phyloP scores from a whole-genome alignment of 2,797 vertebrate genomes.

The Phoeniculus purpureus region DNA sequence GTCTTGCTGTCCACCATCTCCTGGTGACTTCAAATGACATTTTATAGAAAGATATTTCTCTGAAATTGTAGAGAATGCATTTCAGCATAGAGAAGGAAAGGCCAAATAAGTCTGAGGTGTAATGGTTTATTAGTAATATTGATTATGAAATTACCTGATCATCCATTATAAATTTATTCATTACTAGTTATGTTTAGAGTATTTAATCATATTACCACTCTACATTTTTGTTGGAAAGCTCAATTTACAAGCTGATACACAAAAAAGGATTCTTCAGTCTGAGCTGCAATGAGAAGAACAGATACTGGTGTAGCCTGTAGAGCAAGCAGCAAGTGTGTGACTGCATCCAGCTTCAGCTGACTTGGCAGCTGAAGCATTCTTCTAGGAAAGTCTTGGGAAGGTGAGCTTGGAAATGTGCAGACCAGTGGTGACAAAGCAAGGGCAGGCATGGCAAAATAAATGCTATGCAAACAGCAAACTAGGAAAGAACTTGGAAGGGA shows the following conservation, averaged over 20 bases:
- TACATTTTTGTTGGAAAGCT: background rate
- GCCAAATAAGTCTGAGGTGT: background rate
- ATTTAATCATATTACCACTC: background rate
- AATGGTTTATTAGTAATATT: background rate
- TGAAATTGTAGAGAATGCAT: background rate
- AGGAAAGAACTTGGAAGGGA: background rate
- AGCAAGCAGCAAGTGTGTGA: background rate
- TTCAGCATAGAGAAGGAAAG: background rate
- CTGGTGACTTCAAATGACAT: background rate
- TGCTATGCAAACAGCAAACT: background rate
- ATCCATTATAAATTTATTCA: background rate
- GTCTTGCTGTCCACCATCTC: no score
- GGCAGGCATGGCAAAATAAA: background rate
- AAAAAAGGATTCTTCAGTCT: background rate
- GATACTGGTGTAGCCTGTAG: background rate
- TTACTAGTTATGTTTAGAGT: background rate
- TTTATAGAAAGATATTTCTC: background rate
- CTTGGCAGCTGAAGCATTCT: background rate
- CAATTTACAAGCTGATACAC: background rate
- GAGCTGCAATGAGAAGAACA: background rate
- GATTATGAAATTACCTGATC: background rate
- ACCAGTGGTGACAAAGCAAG: background rate
- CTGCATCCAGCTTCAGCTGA: background rate
- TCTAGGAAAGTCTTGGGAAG: background rate
- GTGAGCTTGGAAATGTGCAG: background rate